Base-by-base conservation (phyloP, 2,797 vertebrate species). In the Sibirionetta formosa region DNA sequence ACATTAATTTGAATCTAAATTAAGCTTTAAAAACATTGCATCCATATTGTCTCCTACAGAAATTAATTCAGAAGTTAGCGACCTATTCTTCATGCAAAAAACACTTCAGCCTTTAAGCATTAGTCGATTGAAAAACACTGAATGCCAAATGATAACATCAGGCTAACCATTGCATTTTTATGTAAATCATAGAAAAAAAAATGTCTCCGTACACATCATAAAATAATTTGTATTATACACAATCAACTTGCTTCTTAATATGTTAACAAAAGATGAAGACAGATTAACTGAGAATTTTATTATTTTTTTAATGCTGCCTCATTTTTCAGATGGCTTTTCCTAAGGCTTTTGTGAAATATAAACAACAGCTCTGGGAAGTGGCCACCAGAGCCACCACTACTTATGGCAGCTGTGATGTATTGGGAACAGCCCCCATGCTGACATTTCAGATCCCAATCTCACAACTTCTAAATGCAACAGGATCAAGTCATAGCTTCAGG, bases 1-100 rank as follows among this genome's bases (percentile, higher is more conserved):
- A 60, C 94, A 82, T 96, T 98, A 95, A 92, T 97, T 95, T 79
- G 93, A 88, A 96, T 95, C 91, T 88, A 93, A 91, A 88, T 82
- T 70, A 94, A 96, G 88, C 92, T 73, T 96, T 94, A 91, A 95
- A 97, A 97, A 95, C 80, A 82, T 69, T 22, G 85, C 36, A 85
- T 91, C 92, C 57, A 44, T 92, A 69, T 89, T 79, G 89, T 89
- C 93, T 88, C 76, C 86, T 72, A 54, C 48, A 40, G 83, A 94
- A 95, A 97, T 93, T 73, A 95, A 95, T 95, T 93, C 53, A 54
- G 78, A 96, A 95, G 82, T 95, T 91, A 80, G 85, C 7, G 12
- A 77, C 90, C 92, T 86, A 44, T 58, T 60, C 50, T 48, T 94
- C 58, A 71, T 20, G 85, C 40, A 84, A 57, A 57, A 54, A 85